These are phyloP conservation scores for Xylocampa areola DNA, from an alignment of 2,888 invertebrate genomes.

Conservation along the genomic window DNA sequence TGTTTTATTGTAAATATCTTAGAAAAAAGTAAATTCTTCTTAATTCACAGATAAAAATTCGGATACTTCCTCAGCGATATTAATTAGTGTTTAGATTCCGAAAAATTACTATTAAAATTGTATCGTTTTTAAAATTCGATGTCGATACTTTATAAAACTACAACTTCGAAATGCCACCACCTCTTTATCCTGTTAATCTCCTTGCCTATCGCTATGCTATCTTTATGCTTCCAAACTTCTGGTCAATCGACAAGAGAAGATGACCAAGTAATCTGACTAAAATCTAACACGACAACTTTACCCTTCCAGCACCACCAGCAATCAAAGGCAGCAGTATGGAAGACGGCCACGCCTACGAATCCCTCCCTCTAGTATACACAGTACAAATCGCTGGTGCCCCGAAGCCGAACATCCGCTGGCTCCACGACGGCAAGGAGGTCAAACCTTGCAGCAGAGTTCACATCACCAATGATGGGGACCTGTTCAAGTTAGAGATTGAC, in stretches of 20 bases:
- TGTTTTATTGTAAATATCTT: too few species aligned
- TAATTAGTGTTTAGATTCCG: too few species aligned
- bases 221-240: conserved; percentile 9
- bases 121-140: too few species aligned
- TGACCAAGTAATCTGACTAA: neutral
- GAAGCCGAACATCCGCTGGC: conserved; percentile 94
- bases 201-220: conserved; percentile 33
- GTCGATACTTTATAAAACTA: too few species aligned
- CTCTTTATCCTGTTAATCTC: conserved; percentile 27
- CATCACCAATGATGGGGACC: conserved; percentile 91
- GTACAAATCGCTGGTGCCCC: conserved; percentile 94
- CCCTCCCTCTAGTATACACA: conserved; percentile 94
- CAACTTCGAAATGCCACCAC: conserved; percentile 14
- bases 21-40: too few species aligned
- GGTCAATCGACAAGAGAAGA: neutral
- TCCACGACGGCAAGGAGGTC: conserved; percentile 93
- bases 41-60: too few species aligned
- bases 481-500: conserved; percentile 93
- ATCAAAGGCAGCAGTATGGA: conserved; percentile 93
- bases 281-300: conserved; percentile 45
- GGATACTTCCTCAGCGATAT: too few species aligned
- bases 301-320: conserved; percentile 91
- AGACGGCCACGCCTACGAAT: conserved; percentile 94
- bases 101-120: too few species aligned
- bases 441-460: conserved; percentile 91